These are phyloP conservation scores for Sorex maritimensis DNA, from an alignment of 2,797 vertebrate genomes.

Conservation along the genomic window DNA sequence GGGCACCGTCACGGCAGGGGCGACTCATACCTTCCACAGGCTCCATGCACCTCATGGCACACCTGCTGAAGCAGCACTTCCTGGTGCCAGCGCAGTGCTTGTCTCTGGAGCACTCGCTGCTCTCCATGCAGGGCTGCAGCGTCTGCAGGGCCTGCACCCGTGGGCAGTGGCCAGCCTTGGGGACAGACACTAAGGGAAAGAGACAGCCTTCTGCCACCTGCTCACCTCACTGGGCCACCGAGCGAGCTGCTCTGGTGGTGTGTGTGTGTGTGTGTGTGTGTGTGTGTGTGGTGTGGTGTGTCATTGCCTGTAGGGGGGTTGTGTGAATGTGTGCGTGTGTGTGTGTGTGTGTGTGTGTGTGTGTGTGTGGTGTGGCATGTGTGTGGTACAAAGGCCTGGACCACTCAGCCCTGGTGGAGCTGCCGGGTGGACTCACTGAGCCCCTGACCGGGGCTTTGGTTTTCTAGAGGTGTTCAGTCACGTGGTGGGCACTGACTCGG, in stretches of 20 bases:
- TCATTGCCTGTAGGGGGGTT: too few relatives aligned
- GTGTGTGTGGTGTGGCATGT: too few relatives aligned
- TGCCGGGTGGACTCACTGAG: too few relatives aligned
- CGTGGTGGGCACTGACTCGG: not conserved
- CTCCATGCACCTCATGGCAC: not conserved
- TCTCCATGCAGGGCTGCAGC: accelerated
- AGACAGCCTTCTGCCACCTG: too few relatives aligned
- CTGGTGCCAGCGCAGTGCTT: accelerated
- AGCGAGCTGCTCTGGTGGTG: too few relatives aligned
- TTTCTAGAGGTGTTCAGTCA: not conserved
- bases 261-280: too few relatives aligned
- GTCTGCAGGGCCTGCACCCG: accelerated
- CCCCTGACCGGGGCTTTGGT: accelerated
- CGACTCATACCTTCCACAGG: not conserved
- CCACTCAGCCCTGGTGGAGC: too few relatives aligned
- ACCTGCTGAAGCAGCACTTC: not conserved
- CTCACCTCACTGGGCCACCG: not conserved
- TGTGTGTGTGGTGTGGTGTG: too few relatives aligned
- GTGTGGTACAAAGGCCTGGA: too few relatives aligned
- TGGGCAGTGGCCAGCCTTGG: slow-evolving; percentile 26
- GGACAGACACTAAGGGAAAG: not conserved
- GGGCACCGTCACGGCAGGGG: too few relatives aligned
- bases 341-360: too few relatives aligned
- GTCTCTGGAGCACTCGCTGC: not conserved
- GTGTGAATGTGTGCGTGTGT: too few relatives aligned